Conservation (phyloP, 2,113 vertebrate species). For the Pelecanoides urinatrix region DNA sequence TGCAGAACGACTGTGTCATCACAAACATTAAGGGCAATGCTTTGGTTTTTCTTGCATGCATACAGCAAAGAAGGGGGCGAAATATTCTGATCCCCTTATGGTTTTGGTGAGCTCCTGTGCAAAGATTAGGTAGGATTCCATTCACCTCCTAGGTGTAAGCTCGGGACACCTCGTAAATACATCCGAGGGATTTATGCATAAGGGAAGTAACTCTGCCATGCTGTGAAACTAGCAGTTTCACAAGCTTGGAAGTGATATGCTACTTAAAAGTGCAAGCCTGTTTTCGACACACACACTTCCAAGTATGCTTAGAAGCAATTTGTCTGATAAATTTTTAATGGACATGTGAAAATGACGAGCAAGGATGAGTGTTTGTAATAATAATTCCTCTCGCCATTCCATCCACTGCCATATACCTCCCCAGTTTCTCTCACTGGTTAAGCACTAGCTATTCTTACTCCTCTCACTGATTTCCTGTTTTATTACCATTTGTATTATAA, state of each 20-base stretch:
- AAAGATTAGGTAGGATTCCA: background rate
- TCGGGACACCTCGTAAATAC: background rate
- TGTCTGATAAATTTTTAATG: constrained; percentile 8
- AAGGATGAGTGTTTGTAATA: background rate
- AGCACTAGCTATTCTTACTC: background rate
- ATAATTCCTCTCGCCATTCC: background rate
- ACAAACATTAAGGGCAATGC: background rate
- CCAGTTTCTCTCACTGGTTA: background rate
- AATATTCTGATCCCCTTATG: background rate
- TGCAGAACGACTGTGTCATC: background rate
- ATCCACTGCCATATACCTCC: background rate
- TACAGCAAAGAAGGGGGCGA: background rate
- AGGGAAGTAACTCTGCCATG: background rate
- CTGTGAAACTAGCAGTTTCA: background rate
- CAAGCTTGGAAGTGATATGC: background rate
- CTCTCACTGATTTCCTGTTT: background rate
- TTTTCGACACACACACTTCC: background rate
- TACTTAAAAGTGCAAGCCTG: background rate
- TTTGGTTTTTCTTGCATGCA: background rate
- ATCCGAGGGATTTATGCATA: background rate
- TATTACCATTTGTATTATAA: background rate
- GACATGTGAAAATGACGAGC: background rate
- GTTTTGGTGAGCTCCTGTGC: background rate
- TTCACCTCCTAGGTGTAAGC: background rate
- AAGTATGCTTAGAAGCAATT: constrained; percentile 4